phyloP scores from a whole-genome alignment of 1,140 invertebrate species.

The Hetaerina americana region DNA sequence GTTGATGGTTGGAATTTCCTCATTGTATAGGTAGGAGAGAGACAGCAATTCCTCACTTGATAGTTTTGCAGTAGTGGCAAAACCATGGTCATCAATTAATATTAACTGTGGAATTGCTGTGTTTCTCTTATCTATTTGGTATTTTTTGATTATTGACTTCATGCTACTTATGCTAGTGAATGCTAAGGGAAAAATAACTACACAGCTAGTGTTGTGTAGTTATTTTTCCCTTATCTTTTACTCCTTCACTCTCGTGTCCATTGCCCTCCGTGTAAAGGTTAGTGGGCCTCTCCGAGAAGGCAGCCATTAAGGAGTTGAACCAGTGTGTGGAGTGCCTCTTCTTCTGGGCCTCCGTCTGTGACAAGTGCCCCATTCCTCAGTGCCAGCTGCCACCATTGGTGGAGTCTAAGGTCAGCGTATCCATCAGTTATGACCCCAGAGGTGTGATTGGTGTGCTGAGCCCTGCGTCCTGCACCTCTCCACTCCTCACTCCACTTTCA shows the following conservation, averaged over 20 bases:
- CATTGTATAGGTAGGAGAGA: too few species aligned
- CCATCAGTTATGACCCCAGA: conserved; percentile 31
- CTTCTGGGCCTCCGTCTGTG: conserved; percentile 34
- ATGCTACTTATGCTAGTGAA: too few species aligned
- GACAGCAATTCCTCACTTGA: too few species aligned
- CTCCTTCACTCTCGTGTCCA: background rate
- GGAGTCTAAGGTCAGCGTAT: conserved; percentile 29
- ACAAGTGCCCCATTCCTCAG: conserved; percentile 32
- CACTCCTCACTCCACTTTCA: conserved; percentile 22
- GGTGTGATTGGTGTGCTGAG: conserved; percentile 37
- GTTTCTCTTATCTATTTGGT: too few species aligned
- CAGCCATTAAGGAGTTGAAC: conserved; percentile 27
- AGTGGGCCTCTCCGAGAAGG: background rate
- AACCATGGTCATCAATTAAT: too few species aligned
- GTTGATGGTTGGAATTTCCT: too few species aligned
- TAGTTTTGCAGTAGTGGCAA: too few species aligned
- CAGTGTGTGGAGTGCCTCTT: conserved; percentile 30
- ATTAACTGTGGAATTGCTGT: too few species aligned
- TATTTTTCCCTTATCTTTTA: background rate
- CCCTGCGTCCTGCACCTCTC: conserved; percentile 27
- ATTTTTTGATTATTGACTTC: too few species aligned
- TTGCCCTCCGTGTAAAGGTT: background rate
- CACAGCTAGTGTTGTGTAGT: too few species aligned
- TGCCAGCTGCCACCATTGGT: conserved; percentile 29
- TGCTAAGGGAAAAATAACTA: too few species aligned